These are phyloP conservation scores for Pogonognathellus flavescens DNA, from an alignment of 1,140 invertebrate species.

Conservation along the genomic window DNA sequence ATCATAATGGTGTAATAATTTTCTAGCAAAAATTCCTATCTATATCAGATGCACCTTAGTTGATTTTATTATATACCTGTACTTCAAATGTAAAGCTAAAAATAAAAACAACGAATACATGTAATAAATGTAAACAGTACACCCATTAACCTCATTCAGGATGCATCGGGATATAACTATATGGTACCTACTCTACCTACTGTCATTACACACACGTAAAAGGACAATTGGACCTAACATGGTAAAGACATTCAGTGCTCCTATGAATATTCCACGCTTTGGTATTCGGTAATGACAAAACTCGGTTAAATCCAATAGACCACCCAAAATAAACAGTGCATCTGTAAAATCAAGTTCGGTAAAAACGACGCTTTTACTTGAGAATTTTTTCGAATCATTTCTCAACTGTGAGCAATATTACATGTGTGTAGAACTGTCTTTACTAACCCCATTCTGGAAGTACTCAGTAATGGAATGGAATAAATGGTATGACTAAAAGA, in stretches of 20 bases:
- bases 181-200: neutral
- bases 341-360: neutral
- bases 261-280: neutral
- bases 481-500: constrained; percentile 15
- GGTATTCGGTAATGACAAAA: constrained; percentile 27
- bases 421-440: neutral
- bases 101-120: too few species aligned
- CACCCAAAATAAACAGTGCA: constrained; percentile 16
- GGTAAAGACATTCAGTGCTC: constrained; percentile 8
- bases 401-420: neutral
- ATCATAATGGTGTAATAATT: too few species aligned
- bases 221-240: constrained; percentile 37
- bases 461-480: constrained; percentile 11
- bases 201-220: neutral
- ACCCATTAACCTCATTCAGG: neutral
- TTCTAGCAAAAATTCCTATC: too few species aligned
- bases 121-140: too few species aligned
- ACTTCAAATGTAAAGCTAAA: too few species aligned
- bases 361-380: constrained; percentile 26
- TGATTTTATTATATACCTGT: too few species aligned
- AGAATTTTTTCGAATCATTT: constrained; percentile 35
- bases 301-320: constrained; percentile 22
- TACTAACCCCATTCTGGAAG: constrained; percentile 32
- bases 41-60: too few species aligned
- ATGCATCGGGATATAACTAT: neutral